Conservation (phyloP, 2,888 invertebrate genomes). For the Neuroscelio doddi region DNA sequence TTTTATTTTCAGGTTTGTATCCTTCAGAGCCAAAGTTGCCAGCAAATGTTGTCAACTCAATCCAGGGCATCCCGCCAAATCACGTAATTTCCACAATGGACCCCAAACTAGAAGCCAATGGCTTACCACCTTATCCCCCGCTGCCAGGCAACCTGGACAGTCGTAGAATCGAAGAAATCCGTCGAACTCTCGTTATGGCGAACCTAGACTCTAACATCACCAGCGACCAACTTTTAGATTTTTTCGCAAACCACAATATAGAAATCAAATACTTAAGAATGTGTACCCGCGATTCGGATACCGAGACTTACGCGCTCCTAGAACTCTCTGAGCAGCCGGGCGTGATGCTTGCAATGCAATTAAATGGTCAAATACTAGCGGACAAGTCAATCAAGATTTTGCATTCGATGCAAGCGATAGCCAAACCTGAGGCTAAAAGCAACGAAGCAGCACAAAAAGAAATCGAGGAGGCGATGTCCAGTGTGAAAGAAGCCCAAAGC, state of each 20-base stretch:
- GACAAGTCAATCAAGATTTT: slow-evolving; percentile 84
- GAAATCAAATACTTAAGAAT: slow-evolving; percentile 96
- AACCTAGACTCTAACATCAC: slow-evolving; percentile 79
- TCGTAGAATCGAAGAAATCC: slow-evolving; percentile 94
- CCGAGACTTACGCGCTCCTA: slow-evolving; percentile 86
- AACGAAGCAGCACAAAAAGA: slow-evolving; percentile 96
- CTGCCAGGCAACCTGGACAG: slow-evolving; percentile 91
- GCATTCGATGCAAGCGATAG: slow-evolving; percentile 93
- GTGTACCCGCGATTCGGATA: slow-evolving; percentile 87
- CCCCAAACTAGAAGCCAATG: slow-evolving; percentile 86
- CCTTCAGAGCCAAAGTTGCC: slow-evolving; percentile 90
- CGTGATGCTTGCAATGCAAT: slow-evolving; percentile 87
- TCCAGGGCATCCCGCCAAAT: slow-evolving; percentile 87
- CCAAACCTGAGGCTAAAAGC: slow-evolving; percentile 94
- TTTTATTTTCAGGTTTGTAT: slow-evolving; percentile 77
- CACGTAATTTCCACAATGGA: slow-evolving; percentile 90
- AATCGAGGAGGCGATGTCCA: slow-evolving; percentile 97
- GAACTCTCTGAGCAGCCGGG: slow-evolving; percentile 95
- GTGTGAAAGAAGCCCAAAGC: slow-evolving; percentile 96
- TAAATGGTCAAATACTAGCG: slow-evolving; percentile 86
- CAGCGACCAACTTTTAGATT: slow-evolving; percentile 89
- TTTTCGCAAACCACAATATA: slow-evolving; percentile 85
- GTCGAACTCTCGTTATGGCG: slow-evolving; percentile 92
- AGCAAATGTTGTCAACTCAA: slow-evolving; percentile 89
- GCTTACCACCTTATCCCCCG: slow-evolving; percentile 92